These are phyloP conservation scores for Venturia canescens DNA, from an alignment of 1,140 invertebrate species.

Conservation along the genomic window DNA sequence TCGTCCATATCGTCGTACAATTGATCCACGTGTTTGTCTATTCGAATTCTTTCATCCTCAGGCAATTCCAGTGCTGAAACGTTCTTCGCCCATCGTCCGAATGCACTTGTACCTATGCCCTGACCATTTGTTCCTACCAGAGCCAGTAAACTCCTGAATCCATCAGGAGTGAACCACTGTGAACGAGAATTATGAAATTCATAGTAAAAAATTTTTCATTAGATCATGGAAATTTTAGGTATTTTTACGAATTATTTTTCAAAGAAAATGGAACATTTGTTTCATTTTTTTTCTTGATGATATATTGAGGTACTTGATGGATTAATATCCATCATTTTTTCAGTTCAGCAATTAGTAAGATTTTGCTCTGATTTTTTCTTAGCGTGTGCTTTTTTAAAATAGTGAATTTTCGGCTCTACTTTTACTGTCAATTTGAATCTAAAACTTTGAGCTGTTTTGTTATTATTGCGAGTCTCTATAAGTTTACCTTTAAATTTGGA, in stretches of 20 bases:
- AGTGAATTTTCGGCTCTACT: too few species aligned
- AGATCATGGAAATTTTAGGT: too few species aligned
- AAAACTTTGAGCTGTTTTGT: too few species aligned
- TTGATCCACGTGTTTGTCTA: slow-evolving; percentile 88
- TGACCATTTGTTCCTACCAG: slow-evolving; percentile 95
- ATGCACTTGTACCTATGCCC: slow-evolving; percentile 93
- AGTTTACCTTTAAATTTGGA: too few species aligned
- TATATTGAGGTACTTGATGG: too few species aligned
- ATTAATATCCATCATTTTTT: too few species aligned
- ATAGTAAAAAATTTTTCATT: slow-evolving; percentile 12
- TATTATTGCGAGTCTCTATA: too few species aligned
- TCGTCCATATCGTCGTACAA: slow-evolving; percentile 90
- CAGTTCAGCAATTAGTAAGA: too few species aligned
- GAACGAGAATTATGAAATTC: slow-evolving; percentile 65
- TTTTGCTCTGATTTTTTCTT: too few species aligned
- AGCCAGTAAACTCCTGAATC: slow-evolving; percentile 91
- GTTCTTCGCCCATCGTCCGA: slow-evolving; percentile 91
- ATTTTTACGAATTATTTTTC: not conserved
- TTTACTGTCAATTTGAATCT: too few species aligned
- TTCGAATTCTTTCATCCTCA: slow-evolving; percentile 81
- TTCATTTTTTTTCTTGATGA: too few species aligned
- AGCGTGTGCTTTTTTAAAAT: too few species aligned
- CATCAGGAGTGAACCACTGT: slow-evolving; percentile 91
- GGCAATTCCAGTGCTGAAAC: slow-evolving; percentile 83
- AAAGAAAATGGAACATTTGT: not conserved